These are phyloP conservation scores for Macroteleia sp. DNA, from an alignment of 2,888 invertebrate species.

Conservation along the genomic window DNA sequence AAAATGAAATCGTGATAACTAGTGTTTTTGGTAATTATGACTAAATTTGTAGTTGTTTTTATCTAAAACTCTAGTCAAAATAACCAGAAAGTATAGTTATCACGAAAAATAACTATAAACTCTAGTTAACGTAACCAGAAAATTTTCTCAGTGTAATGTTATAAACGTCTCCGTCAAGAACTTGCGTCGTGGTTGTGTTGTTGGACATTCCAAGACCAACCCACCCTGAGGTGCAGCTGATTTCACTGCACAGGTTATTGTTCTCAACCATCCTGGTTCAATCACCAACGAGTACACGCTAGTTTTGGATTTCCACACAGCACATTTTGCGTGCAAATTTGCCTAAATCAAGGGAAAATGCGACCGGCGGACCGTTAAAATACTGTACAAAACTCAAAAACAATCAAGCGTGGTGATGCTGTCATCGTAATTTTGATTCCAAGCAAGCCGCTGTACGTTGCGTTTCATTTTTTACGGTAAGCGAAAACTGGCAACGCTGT, in stretches of 20 bases:
- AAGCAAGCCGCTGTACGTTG: conserved; percentile 98
- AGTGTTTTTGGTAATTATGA: too few species aligned
- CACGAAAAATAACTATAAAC: too few species aligned
- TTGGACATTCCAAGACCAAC: conserved; percentile 98
- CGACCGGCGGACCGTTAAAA: conserved; percentile 98
- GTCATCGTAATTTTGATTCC: conserved; percentile 97
- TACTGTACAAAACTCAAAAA: conserved; percentile 95
- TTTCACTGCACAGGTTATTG: conserved; percentile 97
- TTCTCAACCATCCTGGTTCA: conserved; percentile 99
- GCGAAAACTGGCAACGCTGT: too few species aligned
- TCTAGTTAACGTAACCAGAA: too few species aligned
- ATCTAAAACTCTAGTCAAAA: too few species aligned
- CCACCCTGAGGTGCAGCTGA: conserved; percentile 97
- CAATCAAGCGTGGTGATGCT: conserved; percentile 94
- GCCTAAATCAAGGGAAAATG: conserved; percentile 98
- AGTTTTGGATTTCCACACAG: conserved; percentile 99
- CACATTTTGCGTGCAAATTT: conserved; percentile 99
- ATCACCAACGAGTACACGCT: conserved; percentile 99
- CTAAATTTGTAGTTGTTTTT: too few species aligned
- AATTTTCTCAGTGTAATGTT: too few species aligned
- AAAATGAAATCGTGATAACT: too few species aligned
- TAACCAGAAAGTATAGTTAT: too few species aligned
- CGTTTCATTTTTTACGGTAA: too few species aligned
- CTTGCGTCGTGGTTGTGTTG: too few species aligned
- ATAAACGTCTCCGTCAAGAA: too few species aligned